Evolutionary conservation across 2,888 invertebrate species (phyloP), one percentile per base, ranked within the genome.

Genomic region (Drosophila peninsularis): DNA sequence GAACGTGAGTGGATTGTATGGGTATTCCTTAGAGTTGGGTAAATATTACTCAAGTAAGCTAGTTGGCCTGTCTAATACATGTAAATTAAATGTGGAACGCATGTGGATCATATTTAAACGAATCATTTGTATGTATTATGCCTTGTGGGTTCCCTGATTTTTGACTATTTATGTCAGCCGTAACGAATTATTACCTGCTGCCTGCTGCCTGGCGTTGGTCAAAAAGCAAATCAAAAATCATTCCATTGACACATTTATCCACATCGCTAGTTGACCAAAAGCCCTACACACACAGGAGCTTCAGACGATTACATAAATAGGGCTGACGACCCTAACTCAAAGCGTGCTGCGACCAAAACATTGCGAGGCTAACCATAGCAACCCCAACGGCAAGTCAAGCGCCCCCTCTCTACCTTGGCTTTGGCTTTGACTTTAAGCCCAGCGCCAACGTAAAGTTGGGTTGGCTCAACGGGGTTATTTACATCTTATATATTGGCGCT

Each of bases 241-340:
- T 69, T 74, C 71, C 71, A 71, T 78, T 78, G 78, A 78, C 78
- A 78, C 78, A 80, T 68, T 80, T 77, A 58, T 57, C 44, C 61
- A 49, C 39, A 42, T 62, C 24, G 53, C 47, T 55, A 52, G 52
- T 67, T 77, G 80, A 77, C 80, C 75, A 79, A 79, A 75, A 57
- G 67, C 62, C 71, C 63, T 61, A 69, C 47, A 47, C 47, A 47
- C 47, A 47, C 11, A 53, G 60, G 17, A 37, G 2, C 41, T 14
- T 36, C 56, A 53, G 57, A 5, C 57, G 62, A 64, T 75, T 79
- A 68, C 64, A 79, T 75, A 78, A 71, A 61, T 60, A 80, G 80
- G 82, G 83, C 83, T 80, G 83, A 86, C 83, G 89, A 83, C 87
- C 83, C 89, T 74, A 83, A 83, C 80, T 78, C 65, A 39, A 54